These are phyloP conservation scores for Hyposoter didymator DNA, from an alignment of 2,888 invertebrate species.

Conservation along the genomic window DNA sequence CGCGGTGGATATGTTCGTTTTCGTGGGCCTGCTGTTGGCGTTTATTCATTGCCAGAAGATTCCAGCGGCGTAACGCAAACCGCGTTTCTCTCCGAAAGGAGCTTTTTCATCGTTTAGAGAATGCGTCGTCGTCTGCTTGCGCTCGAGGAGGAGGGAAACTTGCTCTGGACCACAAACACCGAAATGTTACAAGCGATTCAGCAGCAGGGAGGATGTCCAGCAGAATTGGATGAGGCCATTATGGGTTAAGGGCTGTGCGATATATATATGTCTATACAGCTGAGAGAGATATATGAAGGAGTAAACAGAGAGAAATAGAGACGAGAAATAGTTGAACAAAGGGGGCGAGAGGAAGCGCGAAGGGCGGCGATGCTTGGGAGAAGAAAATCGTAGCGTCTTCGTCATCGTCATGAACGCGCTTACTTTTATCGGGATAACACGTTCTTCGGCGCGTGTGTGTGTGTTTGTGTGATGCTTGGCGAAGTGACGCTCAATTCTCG, in stretches of 20 bases:
- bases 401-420: conserved; percentile 42
- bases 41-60: conserved; percentile 11
- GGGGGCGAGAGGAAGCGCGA: neutral
- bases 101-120: conserved; percentile 20
- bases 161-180: neutral
- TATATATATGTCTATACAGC: neutral
- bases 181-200: neutral
- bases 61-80: neutral
- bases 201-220: conserved; percentile 1
- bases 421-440: conserved; percentile 58
- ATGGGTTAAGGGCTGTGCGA: neutral
- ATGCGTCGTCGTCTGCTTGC: neutral
- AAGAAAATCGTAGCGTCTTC: conserved; percentile 50
- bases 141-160: conserved; percentile 1
- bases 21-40: neutral
- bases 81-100: neutral
- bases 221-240: neutral
- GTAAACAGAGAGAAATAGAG: neutral
- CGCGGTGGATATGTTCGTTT: no score
- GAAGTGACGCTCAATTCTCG: conserved; percentile 76
- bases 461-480: conserved; percentile 56
- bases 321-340: neutral
- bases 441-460: conserved; percentile 53
- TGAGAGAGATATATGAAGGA: neutral
- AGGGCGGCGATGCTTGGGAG: conserved; percentile 24